Conservation (phyloP, 2,113 vertebrate species). For the Acrocephalus kingi region DNA sequence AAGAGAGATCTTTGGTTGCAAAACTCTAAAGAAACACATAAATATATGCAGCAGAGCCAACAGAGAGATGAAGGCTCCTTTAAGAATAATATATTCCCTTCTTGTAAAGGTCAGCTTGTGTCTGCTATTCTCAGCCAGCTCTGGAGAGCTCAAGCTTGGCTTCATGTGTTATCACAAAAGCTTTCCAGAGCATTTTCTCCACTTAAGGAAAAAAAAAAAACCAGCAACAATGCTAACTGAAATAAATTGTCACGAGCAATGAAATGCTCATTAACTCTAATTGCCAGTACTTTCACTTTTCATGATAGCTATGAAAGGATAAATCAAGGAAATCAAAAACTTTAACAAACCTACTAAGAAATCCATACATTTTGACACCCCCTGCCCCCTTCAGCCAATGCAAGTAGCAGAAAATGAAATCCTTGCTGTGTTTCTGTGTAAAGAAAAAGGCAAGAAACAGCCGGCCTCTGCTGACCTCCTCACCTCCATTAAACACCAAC, state of each 20-base stretch:
- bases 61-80: neutral
- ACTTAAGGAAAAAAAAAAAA: conserved; percentile 36
- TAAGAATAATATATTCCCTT: neutral
- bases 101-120: neutral
- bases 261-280: conserved; percentile 74
- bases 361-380: conserved; percentile 53
- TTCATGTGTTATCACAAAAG: neutral
- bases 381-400: conserved; percentile 41
- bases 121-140: neutral
- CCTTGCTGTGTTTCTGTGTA: conserved; percentile 28
- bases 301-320: conserved; percentile 54
- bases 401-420: conserved; percentile 42
- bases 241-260: conserved; percentile 64
- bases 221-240: conserved; percentile 49
- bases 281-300: conserved; percentile 66
- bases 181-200: conserved; percentile 11
- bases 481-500: conserved; percentile 22
- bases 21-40: neutral
- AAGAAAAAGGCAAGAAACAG: conserved; percentile 28
- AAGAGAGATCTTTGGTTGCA: neutral
- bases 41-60: neutral
- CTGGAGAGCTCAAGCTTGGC: neutral
- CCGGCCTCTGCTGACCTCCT: conserved; percentile 28
- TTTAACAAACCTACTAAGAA: conserved; percentile 64
- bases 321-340: conserved; percentile 70